Base-by-base conservation (phyloP, 2,113 vertebrate genomes). In the Tympanuchus pallidicinctus region DNA sequence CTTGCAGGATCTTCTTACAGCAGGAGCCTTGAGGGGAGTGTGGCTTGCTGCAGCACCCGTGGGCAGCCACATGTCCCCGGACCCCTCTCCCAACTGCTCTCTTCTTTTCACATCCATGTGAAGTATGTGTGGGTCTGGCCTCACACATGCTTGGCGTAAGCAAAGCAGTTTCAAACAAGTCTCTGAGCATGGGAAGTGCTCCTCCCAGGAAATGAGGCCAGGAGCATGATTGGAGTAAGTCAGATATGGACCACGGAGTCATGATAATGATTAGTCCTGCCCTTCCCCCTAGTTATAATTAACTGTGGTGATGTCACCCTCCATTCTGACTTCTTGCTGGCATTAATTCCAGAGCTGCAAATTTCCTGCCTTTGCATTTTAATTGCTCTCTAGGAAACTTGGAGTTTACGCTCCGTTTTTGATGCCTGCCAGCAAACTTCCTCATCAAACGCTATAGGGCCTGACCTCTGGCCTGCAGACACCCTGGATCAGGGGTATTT, bases 271-370 rank as follows among this genome's bases (percentile, higher is more conserved):
- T 94, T 95, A 92, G 57, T 91, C 66, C 57, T 96, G 52, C 73
- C 90, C 92, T 91, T 86, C 86, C 70, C 73, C 86, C 73, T 86
- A 78, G 88, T 48, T 61, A 92, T 94, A 95, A 95, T 91, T 92
- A 93, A 88, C 86, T 79, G 76, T 65, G 47, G 38, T 89, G 94
- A 90, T 94, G 93, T 96, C 91, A 94, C 66, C 63, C 83, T 93
- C 69, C 74, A 11, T 77, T 94, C 94, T 94, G 90, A 79, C 92
- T 96, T 93, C 70, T 91, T 3, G 3, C 74, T 83, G 80, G 80
- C 90, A 38, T 94, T 94, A 94, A 95, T 95, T 95, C 88, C 64
- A 94, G 82, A 92, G n/a, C 88, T 86, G 92, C 47, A 84, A 90
- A 92, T 93, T 94, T 95, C 76, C 76, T 90, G 88, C 86, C 63